These are phyloP conservation scores for Andrena dorsata DNA, from an alignment of 2,888 invertebrate species.

Conservation along the genomic window DNA sequence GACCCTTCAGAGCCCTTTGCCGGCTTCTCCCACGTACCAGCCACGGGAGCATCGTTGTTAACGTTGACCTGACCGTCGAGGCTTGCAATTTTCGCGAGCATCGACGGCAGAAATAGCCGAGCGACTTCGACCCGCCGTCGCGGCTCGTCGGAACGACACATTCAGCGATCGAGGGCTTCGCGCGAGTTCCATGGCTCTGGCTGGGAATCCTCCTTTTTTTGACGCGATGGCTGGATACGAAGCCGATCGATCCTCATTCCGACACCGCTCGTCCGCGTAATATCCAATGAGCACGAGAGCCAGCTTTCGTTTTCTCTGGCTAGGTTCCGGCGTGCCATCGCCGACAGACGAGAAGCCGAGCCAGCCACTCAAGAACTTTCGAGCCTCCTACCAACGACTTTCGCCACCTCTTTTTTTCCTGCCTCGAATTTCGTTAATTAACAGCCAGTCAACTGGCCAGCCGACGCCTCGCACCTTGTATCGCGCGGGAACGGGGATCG, in stretches of 20 bases:
- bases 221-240: slow-evolving; percentile 32
- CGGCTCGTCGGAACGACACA: slow-evolving; percentile 1
- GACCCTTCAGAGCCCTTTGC: slow-evolving; percentile 10
- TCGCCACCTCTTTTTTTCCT: slow-evolving; percentile 11
- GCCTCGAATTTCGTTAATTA: slow-evolving; percentile 62
- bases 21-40: slow-evolving; percentile 16
- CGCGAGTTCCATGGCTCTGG: slow-evolving; percentile 2
- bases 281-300: slow-evolving; percentile 79
- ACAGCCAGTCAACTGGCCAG: slow-evolving; percentile 53
- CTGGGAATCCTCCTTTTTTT: slow-evolving; percentile 11
- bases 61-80: slow-evolving; percentile 35
- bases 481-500: not conserved
- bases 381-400: slow-evolving; percentile 61
- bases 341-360: slow-evolving; percentile 25
- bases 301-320: slow-evolving; percentile 58
- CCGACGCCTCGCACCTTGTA: not conserved
- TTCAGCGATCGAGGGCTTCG: slow-evolving; percentile 7
- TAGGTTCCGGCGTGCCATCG: slow-evolving; percentile 7
- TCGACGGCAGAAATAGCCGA: slow-evolving; percentile 36
- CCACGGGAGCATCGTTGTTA: slow-evolving; percentile 26
- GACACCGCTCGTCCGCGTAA: slow-evolving; percentile 72
- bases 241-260: slow-evolving; percentile 80
- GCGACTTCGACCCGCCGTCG: not conserved
- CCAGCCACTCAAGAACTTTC: slow-evolving; percentile 73
- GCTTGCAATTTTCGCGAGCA: slow-evolving; percentile 52